A percentile compares a stretch with the other conserved stretches of the same genome.
Conservation (phyloP, 2,888 invertebrate species). For the Dicyrtomina minuta region DNA sequence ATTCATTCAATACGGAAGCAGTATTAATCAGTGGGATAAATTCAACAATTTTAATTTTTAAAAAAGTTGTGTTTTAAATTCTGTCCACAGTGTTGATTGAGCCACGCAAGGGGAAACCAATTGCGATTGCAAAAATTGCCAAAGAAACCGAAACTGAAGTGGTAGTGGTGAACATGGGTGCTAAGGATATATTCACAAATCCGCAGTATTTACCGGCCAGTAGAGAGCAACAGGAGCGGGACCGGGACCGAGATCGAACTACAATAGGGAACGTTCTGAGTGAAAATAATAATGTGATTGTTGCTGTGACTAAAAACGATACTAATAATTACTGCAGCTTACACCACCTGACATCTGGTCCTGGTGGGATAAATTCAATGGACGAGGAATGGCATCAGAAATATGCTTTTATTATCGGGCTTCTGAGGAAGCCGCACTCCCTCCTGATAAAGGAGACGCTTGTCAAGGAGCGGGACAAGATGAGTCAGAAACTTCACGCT, state of each 20-base stretch:
- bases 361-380: conserved; percentile 12
- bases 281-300: too few species aligned
- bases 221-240: not conserved
- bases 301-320: too few species aligned
- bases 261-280: too few species aligned
- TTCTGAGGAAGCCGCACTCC: conserved; percentile 48
- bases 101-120: not conserved
- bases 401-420: conserved; percentile 51
- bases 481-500: conserved; percentile 47
- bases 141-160: too few species aligned
- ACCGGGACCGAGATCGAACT: too few species aligned
- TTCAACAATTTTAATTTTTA: too few species aligned
- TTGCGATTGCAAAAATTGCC: not conserved
- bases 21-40: too few species aligned
- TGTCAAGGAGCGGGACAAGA: conserved; percentile 43
- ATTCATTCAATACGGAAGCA: too few species aligned
- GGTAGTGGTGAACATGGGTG: conserved; percentile 49
- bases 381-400: conserved; percentile 53
- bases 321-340: not conserved
- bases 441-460: conserved; percentile 50
- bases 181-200: conserved; percentile 50
- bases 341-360: not conserved
- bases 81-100: conserved; percentile 10
- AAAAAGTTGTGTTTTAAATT: not conserved
- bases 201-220: conserved; percentile 42